Evolutionary conservation across 2,113 vertebrate genomes (phyloP).

Genomic region (Bungarus multicinctus): DNA sequence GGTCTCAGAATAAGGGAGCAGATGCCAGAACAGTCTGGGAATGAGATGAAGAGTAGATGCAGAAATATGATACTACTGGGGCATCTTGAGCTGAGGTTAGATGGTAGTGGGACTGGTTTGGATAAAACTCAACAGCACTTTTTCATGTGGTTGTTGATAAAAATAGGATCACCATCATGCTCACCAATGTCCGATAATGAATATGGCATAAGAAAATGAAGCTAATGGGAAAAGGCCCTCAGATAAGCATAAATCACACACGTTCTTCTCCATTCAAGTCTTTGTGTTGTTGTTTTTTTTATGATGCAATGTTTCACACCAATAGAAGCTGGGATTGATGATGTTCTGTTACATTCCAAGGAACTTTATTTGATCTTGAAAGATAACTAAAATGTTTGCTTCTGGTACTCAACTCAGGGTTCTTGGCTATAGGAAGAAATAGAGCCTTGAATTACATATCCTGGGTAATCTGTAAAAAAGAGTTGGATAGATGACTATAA

Average conservation of each 20-base stretch:
- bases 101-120: not conserved
- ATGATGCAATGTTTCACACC: not conserved
- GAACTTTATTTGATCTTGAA: slow-evolving; percentile 68
- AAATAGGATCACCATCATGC: too few species aligned
- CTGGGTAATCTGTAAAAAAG: slow-evolving; percentile 36
- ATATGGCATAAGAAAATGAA: too few species aligned
- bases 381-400: slow-evolving; percentile 44
- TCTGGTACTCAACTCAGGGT: slow-evolving; percentile 40
- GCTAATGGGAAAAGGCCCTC: not conserved
- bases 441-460: slow-evolving; percentile 48
- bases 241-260: not conserved
- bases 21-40: not conserved
- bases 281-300: slow-evolving; percentile 6
- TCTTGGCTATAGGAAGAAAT: slow-evolving; percentile 40
- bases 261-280: not conserved
- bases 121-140: too few species aligned
- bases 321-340: slow-evolving; percentile 37
- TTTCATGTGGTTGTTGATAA: too few species aligned
- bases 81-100: not conserved
- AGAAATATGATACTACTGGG: not conserved
- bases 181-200: too few species aligned
- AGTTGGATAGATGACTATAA: slow-evolving; percentile 27
- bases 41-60: not conserved
- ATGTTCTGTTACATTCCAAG: slow-evolving; percentile 36
- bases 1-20: not conserved